Base-by-base conservation (phyloP, 1,140 invertebrate genomes). In the Archivesica marissinica region DNA sequence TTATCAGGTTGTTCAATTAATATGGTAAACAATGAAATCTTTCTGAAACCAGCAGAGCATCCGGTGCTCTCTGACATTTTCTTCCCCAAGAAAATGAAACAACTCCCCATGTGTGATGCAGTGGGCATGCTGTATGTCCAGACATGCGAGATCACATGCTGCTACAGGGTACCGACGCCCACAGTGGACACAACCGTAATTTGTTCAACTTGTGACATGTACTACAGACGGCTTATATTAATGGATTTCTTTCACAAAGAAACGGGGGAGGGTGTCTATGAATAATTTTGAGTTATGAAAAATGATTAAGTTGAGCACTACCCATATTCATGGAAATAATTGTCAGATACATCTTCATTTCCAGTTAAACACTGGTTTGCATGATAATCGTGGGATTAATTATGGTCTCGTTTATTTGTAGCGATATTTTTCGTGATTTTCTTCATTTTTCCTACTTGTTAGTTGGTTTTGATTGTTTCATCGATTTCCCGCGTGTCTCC, bases 331-430 rank as follows among this genome's bases (percentile, higher is more conserved):
- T 41, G 33, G 61, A 30, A 50, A 66, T 79, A 79, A 66, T 79
- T 66, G 59, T 50, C 39, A 17, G 39, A 79, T 79, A 66, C 41
- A 41, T 79, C 77, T 66, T 79, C 77, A 79, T 79, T 79, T 50
- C 9, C 0, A 25, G 38, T 23, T 79, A 79, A 79, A 79, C 41
- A 30, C 25, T 64, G 17, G 77, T 66, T 64, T 79, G 77, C 54
- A 66, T 79, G 77, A 33, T n/a, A 64, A 44, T 28, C 20, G 30
- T 30, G 17, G 7, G 13, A 25, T 50, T 50, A 47, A 47, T 64
- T 35, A 11, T 64, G 30, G 9, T 35, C 38, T 20, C 30, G n/a
- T 64, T 64, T 35, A 25, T 64, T 64, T n/a, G n/a, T 20, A 35
- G 59, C 33, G n/a, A 35, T 7, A 25, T 25, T 25, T 2, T 64